Base-by-base conservation (phyloP, 2,113 vertebrate species). In the Clarias magur region DNA sequence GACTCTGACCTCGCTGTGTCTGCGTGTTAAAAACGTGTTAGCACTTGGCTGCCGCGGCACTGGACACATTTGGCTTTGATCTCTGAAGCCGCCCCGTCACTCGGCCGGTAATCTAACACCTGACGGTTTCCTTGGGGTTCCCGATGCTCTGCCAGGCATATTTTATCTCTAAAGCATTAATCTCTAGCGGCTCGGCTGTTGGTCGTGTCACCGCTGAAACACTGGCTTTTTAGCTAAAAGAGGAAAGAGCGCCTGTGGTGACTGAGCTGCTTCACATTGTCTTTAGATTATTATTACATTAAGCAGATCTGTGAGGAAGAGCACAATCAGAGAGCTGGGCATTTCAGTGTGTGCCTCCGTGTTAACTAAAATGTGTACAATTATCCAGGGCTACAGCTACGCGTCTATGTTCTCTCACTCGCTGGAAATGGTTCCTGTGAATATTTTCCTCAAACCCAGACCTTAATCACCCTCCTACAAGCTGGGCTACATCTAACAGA, bases 1-100 rank as follows among this genome's bases (percentile, higher is more conserved):
- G 53, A 85, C 68, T 38, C 67, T 54, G 30, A 62, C 57, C 34
- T 67, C 62, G 21, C 79, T 42, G 11, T 62, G 78, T 82, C 76
- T 21, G 25, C 5, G 27, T 80, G 72, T 13, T 84, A 9, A 70
- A 48, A 83, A 56, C 62, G 70, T 75, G 17, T 75, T 86, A 60
- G 38, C 54, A 15, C 78, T 86, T 63, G 56, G 80, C 88, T 62
- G 63, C 12, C 12, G 16, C 23, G n/a, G 56, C 62, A 21, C n/a
- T 19, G 25, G 25, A 70, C 54, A 7, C 76, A 81, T 81, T 87
- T 85, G 42, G 21, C 56, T 59, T 56, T 1, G 12, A 57, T 72
- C 72, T 63, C 30, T 62, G 63, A 70, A 67, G 62, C 80, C 19
- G 25, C 53, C 68, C 48, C 48, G n/a, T 42, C 38, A 19, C 30